Evolutionary conservation across 2,888 invertebrate species (phyloP).

Genomic region (Nephrotoma appendiculata): DNA sequence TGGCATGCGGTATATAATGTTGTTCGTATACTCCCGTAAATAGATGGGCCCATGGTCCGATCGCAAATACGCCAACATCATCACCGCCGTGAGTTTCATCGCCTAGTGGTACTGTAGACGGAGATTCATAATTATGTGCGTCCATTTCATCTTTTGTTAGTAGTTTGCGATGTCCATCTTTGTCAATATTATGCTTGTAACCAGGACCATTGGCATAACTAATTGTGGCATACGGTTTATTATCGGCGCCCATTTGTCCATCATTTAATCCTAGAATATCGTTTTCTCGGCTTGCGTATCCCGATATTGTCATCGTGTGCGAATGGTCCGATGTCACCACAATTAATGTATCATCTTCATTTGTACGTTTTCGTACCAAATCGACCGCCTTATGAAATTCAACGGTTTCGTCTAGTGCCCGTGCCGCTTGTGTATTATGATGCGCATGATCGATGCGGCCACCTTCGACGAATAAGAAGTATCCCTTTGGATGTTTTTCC

Average conservation of each 20-base stretch:
- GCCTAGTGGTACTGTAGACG: conserved; percentile 41
- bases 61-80: conserved; percentile 64
- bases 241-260: conserved; percentile 34
- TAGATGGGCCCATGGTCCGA: conserved; percentile 65
- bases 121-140: conserved; percentile 20
- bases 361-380: conserved; percentile 44
- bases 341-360: conserved; percentile 55
- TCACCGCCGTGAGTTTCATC: conserved; percentile 64
- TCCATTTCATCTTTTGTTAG: conserved; percentile 27
- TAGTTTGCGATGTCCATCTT: conserved; percentile 26
- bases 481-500: conserved; percentile 48
- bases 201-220: conserved; percentile 52
- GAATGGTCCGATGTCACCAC: conserved; percentile 72
- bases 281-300: conserved; percentile 37
- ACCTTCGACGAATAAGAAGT: conserved; percentile 60
- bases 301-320: conserved; percentile 37
- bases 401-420: conserved; percentile 65
- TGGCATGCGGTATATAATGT: conserved; percentile 60
- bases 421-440: conserved; percentile 50
- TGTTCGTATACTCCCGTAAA: conserved; percentile 70
- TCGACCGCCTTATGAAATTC: conserved; percentile 60
- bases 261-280: conserved; percentile 39
- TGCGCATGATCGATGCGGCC: conserved; percentile 67
- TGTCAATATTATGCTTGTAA: conserved; percentile 35
- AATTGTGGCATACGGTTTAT: conserved; percentile 41